A percentile compares a stretch with the other conserved stretches of the same genome.
These are phyloP conservation scores for Papio anubis DNA, from an alignment of 2,113 vertebrate genomes.

Conservation along the genomic window DNA sequence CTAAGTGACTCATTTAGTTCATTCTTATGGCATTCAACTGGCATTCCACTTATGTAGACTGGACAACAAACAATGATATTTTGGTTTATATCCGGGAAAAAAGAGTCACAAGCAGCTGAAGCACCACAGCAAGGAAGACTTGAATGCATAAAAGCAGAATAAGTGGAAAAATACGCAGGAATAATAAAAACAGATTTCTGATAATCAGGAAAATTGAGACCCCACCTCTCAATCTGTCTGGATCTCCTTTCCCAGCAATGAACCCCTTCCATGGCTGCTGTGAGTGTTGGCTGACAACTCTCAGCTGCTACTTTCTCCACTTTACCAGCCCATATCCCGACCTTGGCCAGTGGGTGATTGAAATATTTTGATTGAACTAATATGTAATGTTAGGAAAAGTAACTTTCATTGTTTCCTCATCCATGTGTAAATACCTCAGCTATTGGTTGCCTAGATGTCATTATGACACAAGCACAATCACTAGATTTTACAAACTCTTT, in stretches of 20 bases:
- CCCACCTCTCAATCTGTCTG: neutral
- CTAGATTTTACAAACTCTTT: neutral
- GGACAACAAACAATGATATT: neutral
- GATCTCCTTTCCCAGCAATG: neutral
- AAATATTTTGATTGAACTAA: neutral
- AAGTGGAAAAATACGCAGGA: neutral
- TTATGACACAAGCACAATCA: neutral
- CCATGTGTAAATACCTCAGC: neutral
- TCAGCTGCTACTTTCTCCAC: neutral
- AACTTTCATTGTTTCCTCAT: neutral
- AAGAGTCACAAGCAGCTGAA: neutral
- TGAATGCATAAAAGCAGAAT: neutral
- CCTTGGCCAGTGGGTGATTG: neutral
- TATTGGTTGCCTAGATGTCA: neutral
- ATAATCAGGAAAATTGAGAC: neutral
- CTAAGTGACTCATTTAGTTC: neutral
- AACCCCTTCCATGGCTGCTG: neutral
- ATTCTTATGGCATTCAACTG: neutral
- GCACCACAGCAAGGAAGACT: neutral
- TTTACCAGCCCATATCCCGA: fast-evolving
- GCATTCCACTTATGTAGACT: neutral
- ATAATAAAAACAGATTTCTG: neutral
- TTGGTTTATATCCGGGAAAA: neutral
- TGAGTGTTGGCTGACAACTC: neutral
- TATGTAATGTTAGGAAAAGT: neutral